Evolutionary conservation across 2,797 vertebrate genomes (phyloP).

Genomic region (Gymnopithys bicolor): DNA sequence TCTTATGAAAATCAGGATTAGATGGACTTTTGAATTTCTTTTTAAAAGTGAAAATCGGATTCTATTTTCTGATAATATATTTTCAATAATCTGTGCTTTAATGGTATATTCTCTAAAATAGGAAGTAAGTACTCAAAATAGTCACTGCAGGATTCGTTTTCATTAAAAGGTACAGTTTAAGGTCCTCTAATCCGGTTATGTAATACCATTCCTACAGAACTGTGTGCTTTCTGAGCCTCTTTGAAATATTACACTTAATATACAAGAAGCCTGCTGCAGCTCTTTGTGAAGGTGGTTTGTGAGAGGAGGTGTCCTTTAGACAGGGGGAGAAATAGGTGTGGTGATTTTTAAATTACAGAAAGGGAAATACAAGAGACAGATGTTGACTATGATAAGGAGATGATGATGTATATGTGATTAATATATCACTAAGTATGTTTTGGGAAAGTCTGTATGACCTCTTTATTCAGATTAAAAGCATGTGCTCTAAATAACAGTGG

Average conservation of each 20-base stretch:
- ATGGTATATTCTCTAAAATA: neutral
- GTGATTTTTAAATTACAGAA: neutral
- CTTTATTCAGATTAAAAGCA: constrained; percentile 60
- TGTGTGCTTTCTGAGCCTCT: neutral
- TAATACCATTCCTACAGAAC: neutral
- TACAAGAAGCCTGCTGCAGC: neutral
- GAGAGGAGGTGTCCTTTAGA: neutral
- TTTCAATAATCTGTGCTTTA: neutral
- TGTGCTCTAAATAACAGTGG: constrained; percentile 57
- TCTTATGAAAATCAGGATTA: neutral
- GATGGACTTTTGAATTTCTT: neutral
- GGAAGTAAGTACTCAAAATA: neutral
- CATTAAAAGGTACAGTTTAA: neutral
- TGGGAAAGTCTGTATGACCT: constrained; percentile 28
- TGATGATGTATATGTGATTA: constrained; percentile 55
- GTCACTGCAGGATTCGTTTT: neutral
- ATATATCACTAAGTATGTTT: constrained; percentile 42
- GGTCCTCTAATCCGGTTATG: neutral
- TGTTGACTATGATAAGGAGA: constrained; percentile 45
- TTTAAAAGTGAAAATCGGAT: neutral
- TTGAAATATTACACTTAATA: neutral
- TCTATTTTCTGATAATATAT: neutral
- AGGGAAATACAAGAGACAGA: constrained; percentile 9
- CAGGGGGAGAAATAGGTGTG: neutral
- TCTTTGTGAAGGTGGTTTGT: neutral